Base-by-base conservation (phyloP, 23 tunicate species). In the Clavelina lepadiformis region DNA sequence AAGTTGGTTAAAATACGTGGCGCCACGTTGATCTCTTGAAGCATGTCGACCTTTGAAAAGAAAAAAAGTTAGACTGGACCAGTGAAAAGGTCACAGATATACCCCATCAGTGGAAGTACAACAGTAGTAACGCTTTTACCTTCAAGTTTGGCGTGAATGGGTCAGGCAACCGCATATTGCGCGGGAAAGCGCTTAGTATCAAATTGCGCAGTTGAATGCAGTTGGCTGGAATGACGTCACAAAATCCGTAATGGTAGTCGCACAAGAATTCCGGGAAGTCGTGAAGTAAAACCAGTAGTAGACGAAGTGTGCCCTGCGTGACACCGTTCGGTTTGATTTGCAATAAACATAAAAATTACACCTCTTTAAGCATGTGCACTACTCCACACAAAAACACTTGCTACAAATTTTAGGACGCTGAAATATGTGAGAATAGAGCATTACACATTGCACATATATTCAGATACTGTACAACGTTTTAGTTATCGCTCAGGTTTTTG, bases 231-330 rank as follows among this genome's bases (percentile, higher is more conserved):
- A 94, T 86, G 36, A 94, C 88, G 59, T 94, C 99, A 71, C 99
- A 94, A 61, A 94, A 94, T 45, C 85, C 91, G 76, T 86, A 94
- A 68, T 94, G 99, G 65, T 86, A 94, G 34, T 80, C 83, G 65
- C 94, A 81, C 34, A 94, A 70, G 64, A 94, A 94, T 75, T 94
- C 96, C 20, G 99, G 99, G 55, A 85, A 94, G 76, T 94, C 99
- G 67, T 94, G 99, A 3, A 94, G 79, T 5, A 94, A 73, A 1
- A 94, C 95, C 63, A 94, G 81, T 32, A 94, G 68, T 11, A 94
- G 73, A 13, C 99, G 84, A n/a, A 94, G 80, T 7, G 88, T 80
- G 35, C 99, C 99, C 88, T 94, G 81, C 0, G 49, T 65, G 61
- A 24, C 13, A 55, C n/a, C n/a, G n/a, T n/a, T n/a, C n/a, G n/a